Evolutionary conservation across 23 tunicate genomes (phyloP).

Genomic region (Oikopleura albicans): DNA sequence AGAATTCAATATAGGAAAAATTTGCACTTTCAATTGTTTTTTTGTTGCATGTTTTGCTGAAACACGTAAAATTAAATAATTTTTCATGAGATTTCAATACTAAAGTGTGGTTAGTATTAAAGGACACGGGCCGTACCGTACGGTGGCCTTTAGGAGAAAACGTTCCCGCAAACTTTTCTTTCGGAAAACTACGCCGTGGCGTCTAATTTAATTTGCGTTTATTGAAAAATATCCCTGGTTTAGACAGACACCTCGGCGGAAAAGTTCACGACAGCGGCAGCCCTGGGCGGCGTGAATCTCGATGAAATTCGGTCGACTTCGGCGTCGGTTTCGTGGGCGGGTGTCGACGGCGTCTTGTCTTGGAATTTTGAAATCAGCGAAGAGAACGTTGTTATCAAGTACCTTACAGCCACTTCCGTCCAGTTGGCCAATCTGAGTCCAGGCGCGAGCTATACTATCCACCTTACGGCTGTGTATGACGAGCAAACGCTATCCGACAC

Average conservation of each 20-base stretch:
- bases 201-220: too few species aligned
- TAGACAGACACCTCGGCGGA: background rate
- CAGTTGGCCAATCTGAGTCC: background rate
- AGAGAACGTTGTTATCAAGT: background rate
- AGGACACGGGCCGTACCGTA: too few species aligned
- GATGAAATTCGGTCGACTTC: background rate
- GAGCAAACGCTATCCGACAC: background rate
- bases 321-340: background rate
- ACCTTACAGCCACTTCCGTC: background rate
- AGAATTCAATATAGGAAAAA: too few species aligned
- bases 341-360: background rate
- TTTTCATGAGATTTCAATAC: too few species aligned
- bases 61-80: too few species aligned
- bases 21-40: too few species aligned
- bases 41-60: too few species aligned
- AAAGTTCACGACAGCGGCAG: background rate
- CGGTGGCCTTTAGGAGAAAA: too few species aligned
- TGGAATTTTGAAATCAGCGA: background rate
- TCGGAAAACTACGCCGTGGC: too few species aligned
- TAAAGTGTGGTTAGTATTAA: too few species aligned
- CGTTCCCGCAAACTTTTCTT: too few species aligned
- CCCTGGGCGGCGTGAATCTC: background rate
- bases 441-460: background rate
- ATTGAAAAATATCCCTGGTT: too few species aligned
- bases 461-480: background rate